Evolutionary conservation across 2,113 vertebrate genomes (phyloP).

Genomic region (Halcyon senegalensis): DNA sequence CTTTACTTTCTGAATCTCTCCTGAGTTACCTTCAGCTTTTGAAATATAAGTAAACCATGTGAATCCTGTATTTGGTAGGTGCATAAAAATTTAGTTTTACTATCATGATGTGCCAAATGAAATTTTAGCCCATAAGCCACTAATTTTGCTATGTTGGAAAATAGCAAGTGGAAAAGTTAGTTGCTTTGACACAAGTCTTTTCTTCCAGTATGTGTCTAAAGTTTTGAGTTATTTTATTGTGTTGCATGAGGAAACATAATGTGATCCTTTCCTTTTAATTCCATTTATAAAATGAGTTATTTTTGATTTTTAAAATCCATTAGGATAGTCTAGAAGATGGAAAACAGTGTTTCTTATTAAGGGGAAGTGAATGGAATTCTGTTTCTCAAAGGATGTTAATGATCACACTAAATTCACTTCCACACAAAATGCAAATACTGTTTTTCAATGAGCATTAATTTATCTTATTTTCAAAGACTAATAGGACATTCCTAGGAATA

Average conservation of each 20-base stretch:
- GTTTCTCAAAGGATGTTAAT: neutral
- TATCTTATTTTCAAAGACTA: constrained; percentile 30
- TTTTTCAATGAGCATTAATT: constrained; percentile 8
- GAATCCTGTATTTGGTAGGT: neutral
- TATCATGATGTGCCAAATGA: neutral
- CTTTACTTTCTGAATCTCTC: neutral
- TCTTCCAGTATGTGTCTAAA: neutral
- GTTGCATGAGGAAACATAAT: neutral
- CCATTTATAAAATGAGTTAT: neutral
- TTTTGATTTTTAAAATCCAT: neutral
- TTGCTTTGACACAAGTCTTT: neutral
- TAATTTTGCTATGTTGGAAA: neutral
- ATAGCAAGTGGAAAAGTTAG: neutral
- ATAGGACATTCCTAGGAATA: constrained; percentile 12
- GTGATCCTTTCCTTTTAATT: neutral
- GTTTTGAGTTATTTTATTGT: neutral
- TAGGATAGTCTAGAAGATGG: neutral
- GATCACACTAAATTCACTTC: neutral
- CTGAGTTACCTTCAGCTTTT: neutral
- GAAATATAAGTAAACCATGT: neutral
- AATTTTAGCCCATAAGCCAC: neutral
- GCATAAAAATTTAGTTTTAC: neutral
- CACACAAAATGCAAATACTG: neutral
- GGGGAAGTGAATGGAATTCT: neutral
- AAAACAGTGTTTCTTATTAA: neutral